These are phyloP conservation scores for Nestor notabilis DNA, from an alignment of 2,113 vertebrate genomes.

Conservation along the genomic window DNA sequence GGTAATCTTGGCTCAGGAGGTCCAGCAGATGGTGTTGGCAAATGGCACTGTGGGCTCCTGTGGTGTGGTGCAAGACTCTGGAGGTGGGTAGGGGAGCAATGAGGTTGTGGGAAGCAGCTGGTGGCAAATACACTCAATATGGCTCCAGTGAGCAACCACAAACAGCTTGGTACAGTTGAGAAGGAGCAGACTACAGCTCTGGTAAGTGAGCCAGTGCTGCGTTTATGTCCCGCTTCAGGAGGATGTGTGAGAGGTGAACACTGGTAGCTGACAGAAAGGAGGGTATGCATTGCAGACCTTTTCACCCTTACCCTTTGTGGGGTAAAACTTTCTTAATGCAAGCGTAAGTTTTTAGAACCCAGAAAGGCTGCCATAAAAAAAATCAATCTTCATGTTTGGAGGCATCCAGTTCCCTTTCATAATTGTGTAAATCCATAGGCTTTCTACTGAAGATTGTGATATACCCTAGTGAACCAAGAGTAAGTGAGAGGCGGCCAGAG, in stretches of 20 bases:
- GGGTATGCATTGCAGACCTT: not conserved
- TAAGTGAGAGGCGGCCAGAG: not conserved
- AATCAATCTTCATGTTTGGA: not conserved
- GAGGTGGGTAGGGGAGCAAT: conserved; percentile 12
- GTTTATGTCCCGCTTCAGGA: not conserved
- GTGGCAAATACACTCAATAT: conserved; percentile 11
- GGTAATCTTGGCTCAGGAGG: conserved; percentile 24
- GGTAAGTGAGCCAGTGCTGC: not conserved
- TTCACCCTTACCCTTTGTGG: not conserved
- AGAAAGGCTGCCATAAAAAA: not conserved
- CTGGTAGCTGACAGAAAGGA: not conserved
- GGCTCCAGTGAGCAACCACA: not conserved
- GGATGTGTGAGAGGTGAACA: not conserved
- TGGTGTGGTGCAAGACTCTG: conserved; percentile 6
- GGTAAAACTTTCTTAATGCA: not conserved
- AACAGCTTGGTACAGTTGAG: not conserved
- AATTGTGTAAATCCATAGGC: not conserved
- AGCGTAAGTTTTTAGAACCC: not conserved
- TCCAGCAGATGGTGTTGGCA: conserved; percentile 34
- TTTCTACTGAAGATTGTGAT: not conserved
- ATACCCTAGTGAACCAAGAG: not conserved
- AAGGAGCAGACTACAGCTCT: not conserved
- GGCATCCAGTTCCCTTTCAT: not conserved
- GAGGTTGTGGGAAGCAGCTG: conserved; percentile 28
- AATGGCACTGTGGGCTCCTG: conserved; percentile 47